A percentile compares a stretch with the other conserved stretches of the same genome.
Conservation (phyloP, 2,113 vertebrate genomes). For the Pituophis catenifer region DNA sequence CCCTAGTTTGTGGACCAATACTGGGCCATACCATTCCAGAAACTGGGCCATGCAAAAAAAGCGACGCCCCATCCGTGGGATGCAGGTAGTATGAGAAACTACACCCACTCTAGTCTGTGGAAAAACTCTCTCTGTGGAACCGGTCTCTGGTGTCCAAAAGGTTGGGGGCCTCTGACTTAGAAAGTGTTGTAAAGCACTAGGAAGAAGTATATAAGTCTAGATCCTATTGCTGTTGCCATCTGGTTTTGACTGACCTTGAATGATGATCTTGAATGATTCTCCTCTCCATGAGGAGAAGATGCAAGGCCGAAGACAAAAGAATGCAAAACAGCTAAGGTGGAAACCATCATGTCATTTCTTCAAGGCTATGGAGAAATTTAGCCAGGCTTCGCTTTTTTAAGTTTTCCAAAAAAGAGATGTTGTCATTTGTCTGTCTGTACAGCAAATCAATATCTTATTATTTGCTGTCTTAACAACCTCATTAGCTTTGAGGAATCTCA, state of each 20-base stretch:
- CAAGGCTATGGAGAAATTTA: not conserved
- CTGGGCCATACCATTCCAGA: no score
- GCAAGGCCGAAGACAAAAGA: not conserved
- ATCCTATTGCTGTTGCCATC: not conserved
- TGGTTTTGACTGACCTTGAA: not conserved
- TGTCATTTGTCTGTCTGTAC: not conserved
- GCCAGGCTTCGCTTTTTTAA: not conserved
- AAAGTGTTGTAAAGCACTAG: not conserved
- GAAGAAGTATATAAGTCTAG: not conserved
- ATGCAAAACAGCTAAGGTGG: not conserved
- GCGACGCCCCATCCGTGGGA: no score
- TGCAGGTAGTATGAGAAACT: no score
- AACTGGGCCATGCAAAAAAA: no score
- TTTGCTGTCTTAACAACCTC: not conserved
- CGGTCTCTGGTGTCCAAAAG: no score
- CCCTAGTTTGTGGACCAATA: no score
- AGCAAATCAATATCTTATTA: not conserved
- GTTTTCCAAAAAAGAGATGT: not conserved
- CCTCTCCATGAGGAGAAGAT: not conserved
- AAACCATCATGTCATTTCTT: not conserved
- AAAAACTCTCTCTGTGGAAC: no score
- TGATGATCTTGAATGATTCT: not conserved
- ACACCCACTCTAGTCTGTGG: no score
- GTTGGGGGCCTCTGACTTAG: no score
- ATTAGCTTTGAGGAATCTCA: not conserved